Evolutionary conservation across 1,140 invertebrate species (phyloP), one percentile per base, ranked within the genome.

Genomic region (Samia ricini): DNA sequence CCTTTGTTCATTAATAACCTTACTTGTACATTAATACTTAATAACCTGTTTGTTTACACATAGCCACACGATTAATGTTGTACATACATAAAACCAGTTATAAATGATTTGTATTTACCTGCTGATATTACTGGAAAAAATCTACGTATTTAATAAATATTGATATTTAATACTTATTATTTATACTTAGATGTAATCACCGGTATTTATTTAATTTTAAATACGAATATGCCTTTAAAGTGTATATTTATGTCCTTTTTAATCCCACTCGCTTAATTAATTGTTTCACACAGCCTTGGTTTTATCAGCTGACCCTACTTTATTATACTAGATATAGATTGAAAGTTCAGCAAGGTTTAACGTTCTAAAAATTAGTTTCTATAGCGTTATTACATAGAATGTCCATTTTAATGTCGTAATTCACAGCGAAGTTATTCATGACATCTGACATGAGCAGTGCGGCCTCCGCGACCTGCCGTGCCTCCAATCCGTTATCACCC

Each of bases 401-500:
- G 1, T 8, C 69, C 70, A 76, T 77, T 76, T 76, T n/a, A 77
- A 70, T 77, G 77, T 61, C 75, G 60, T 72, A 79, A 74, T 79
- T 73, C 56, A 61, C 26, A 63, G 61, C 61, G 83, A 69, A 85
- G 49, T 83, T 87, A 87, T 85, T 85, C 84, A 85, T 83, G 79
- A 65, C 71, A 75, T 75, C 71, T 68, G 66, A 68, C 70, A 63
- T 69, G 60, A 56, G 56, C 56, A 42, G 64, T 49, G 64, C 12
- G 24, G 48, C 57, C 66, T 48, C 63, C 71, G 62, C 68, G 57
- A 48, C 66, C 54, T 56, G 26, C 24, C 56, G 20, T n/a, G 60
- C 60, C 60, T 50, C 61, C 42, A 23, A 22, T 61, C 61, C 68
- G 71, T 76, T 78, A 79, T 76, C 64, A 50, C 71, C 66, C 69